phyloP scores from a whole-genome alignment of 2,888 invertebrate species.

The Laothoe populi region DNA sequence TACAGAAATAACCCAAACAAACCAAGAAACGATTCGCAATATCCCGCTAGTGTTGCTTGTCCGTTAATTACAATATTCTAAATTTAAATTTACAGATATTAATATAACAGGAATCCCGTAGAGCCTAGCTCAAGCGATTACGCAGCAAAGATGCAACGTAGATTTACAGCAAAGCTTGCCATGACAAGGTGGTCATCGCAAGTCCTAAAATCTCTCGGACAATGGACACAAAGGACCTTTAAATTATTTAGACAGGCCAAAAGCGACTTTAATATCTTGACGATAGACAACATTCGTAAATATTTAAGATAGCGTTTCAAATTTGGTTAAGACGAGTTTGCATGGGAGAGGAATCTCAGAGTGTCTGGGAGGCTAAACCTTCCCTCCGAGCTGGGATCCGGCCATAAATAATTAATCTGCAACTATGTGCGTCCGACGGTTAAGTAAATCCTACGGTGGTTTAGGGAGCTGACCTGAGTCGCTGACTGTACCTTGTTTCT shows the following conservation, averaged over 20 bases:
- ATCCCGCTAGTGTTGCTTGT: background rate
- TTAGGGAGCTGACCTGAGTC: conserved; percentile 57
- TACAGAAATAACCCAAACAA: no score
- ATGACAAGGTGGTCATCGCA: conserved; percentile 84
- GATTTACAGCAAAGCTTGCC: conserved; percentile 78
- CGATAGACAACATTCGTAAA: conserved; percentile 72
- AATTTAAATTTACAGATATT: conserved; percentile 68
- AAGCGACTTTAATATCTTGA: conserved; percentile 71
- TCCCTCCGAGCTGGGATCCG: conserved; percentile 67
- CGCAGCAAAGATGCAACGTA: conserved; percentile 80
- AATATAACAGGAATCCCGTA: conserved; percentile 63
- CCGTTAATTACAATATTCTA: no score
- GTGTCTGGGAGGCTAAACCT: conserved; percentile 80
- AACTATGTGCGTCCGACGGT: conserved; percentile 74
- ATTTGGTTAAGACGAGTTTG: conserved; percentile 81
- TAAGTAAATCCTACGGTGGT: conserved; percentile 73
- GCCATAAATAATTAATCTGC: conserved; percentile 83
- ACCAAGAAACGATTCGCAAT: no score
- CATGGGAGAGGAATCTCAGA: conserved; percentile 77
- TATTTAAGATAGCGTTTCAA: conserved; percentile 75
- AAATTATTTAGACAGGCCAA: conserved; percentile 78
- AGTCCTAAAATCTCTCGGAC: conserved; percentile 79
- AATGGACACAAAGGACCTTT: conserved; percentile 80
- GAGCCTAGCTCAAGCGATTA: conserved; percentile 77
- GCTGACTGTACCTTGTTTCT: conserved; percentile 51